These are phyloP conservation scores for Pristionchus exspectatus DNA, from an alignment of 2,888 invertebrate genomes.

Conservation along the genomic window DNA sequence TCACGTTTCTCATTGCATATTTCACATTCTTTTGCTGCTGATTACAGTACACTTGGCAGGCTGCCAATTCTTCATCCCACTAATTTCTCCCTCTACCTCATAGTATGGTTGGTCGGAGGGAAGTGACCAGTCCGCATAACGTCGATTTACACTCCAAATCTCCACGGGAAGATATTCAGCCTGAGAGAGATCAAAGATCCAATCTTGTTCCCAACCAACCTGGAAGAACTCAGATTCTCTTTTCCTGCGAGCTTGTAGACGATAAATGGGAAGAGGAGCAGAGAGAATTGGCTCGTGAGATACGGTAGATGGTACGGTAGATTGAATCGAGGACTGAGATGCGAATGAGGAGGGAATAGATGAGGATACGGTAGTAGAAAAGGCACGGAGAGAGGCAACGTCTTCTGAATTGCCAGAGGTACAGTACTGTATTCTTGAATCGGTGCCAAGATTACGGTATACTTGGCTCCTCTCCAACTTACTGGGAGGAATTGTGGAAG, in stretches of 20 bases:
- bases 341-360: not conserved
- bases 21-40: not conserved
- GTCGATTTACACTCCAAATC: not conserved
- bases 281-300: slow-evolving; percentile 10
- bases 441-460: not conserved
- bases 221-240: slow-evolving; percentile 30
- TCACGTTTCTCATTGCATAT: not conserved
- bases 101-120: slow-evolving; percentile 17
- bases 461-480: not conserved
- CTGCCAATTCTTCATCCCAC: not conserved
- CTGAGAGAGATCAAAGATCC: slow-evolving; percentile 18
- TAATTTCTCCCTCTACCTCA: not conserved
- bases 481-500: slow-evolving; percentile 32
- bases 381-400: not conserved
- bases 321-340: not conserved
- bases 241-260: not conserved
- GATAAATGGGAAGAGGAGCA: slow-evolving; percentile 8
- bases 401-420: not conserved
- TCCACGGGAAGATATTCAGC: slow-evolving; percentile 29
- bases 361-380: slow-evolving; percentile 29
- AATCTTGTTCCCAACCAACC: not conserved
- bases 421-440: not conserved
- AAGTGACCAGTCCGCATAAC: not conserved
- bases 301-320: slow-evolving; percentile 14
- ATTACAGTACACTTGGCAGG: not conserved